Evolutionary conservation across 2,888 invertebrate genomes (phyloP).

Genomic region (Operophtera brumata): DNA sequence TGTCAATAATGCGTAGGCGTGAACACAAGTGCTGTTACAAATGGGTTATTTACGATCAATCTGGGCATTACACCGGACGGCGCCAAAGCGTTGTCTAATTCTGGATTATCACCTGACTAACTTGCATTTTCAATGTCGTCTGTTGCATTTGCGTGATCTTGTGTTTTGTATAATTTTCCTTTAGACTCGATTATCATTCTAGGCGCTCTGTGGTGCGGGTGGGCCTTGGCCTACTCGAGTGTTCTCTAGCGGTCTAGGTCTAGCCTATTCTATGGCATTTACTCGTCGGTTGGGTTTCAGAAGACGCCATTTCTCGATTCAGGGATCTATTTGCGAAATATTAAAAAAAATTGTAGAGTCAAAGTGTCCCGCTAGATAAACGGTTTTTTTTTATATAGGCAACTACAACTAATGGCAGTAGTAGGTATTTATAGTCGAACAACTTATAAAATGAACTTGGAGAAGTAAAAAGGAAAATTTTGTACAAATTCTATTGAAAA

Average conservation of each 20-base stretch:
- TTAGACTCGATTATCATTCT: neutral
- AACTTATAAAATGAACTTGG: no score
- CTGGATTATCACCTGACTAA: conserved; percentile 48
- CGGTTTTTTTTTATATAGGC: no score
- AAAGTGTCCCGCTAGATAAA: no score
- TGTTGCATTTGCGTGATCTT: conserved; percentile 17
- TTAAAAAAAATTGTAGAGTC: no score
- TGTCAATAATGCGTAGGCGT: conserved; percentile 27
- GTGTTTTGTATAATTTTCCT: conserved; percentile 1
- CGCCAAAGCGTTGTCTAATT: conserved; percentile 48
- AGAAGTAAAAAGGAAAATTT: no score
- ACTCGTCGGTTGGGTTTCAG: no score
- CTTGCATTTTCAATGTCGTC: conserved; percentile 35
- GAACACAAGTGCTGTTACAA: conserved; percentile 36
- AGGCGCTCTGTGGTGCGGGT: neutral
- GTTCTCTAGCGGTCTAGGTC: neutral
- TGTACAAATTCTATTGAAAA: no score
- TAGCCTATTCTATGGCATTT: neutral
- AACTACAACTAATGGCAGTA: no score
- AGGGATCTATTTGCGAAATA: no score
- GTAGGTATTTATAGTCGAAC: no score
- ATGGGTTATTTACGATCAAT: conserved; percentile 41
- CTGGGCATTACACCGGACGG: conserved; percentile 37
- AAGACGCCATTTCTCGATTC: no score
- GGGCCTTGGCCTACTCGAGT: conserved; percentile 4